phyloP scores from a whole-genome alignment of 2,113 vertebrate species.

The Andinoacara biseriatus region DNA sequence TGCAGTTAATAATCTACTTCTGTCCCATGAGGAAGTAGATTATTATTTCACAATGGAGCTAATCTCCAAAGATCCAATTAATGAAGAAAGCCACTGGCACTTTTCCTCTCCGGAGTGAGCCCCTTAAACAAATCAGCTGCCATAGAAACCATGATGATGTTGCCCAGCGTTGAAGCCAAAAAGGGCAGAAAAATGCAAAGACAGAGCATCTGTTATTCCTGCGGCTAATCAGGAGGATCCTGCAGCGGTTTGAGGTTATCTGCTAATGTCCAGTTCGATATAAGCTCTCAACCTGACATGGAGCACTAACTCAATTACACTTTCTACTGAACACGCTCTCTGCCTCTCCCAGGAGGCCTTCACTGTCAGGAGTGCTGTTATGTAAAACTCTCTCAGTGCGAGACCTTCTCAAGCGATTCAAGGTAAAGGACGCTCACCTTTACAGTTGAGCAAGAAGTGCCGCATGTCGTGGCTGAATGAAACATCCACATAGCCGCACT shows the following conservation, averaged over 20 bases:
- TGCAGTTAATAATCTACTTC: slow-evolving; percentile 50
- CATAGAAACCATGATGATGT: slow-evolving; percentile 47
- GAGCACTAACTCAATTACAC: slow-evolving; percentile 22
- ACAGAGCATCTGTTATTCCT: slow-evolving; percentile 19
- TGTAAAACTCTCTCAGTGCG: not conserved
- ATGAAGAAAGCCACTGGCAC: slow-evolving; percentile 56
- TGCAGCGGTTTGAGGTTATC: slow-evolving; percentile 36
- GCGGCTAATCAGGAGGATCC: slow-evolving; percentile 16
- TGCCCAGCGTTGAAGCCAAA: slow-evolving; percentile 17
- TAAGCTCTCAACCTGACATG: slow-evolving; percentile 4
- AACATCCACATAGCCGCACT: slow-evolving; percentile 91
- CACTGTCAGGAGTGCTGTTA: not conserved
- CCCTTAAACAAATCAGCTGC: slow-evolving; percentile 64
- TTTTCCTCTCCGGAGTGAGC: slow-evolving; percentile 34
- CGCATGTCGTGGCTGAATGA: slow-evolving; percentile 87
- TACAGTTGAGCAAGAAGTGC: slow-evolving; percentile 90
- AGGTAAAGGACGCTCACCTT: slow-evolving; percentile 82
- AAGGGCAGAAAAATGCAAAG: slow-evolving; percentile 12
- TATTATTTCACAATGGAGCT: slow-evolving; percentile 58
- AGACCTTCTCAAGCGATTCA: not conserved
- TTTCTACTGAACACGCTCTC: not conserved
- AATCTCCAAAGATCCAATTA: slow-evolving; percentile 69
- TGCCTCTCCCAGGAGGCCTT: not conserved
- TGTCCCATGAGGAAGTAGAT: slow-evolving; percentile 49
- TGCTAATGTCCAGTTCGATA: slow-evolving; percentile 29